Evolutionary conservation across 2,113 vertebrate species (phyloP), one percentile per base, ranked within the genome.

Genomic region (Pionites leucogaster): DNA sequence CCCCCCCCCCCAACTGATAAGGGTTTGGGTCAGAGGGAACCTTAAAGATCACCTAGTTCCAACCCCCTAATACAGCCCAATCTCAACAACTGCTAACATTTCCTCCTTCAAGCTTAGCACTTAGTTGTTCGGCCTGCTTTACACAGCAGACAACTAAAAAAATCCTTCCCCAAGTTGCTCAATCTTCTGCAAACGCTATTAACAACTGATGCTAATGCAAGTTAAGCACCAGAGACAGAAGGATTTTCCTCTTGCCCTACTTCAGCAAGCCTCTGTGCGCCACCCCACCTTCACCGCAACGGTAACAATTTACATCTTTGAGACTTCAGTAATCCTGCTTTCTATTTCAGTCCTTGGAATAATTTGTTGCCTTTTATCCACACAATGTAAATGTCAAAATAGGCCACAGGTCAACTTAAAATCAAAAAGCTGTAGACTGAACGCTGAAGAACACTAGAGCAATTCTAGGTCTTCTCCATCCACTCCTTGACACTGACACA

Each of bases 271-370:
- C 37, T 23, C 31, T 23, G 13, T 11, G 47, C 5, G 28, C 67
- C 75, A 72, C 57, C 13, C 46, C 42, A 49, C 13, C 17, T 70
- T 67, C 42, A 42, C 35, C 62, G 33, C 63, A 10, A 18, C 0
- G 5, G 53, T 57, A 68, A 50, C 44, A 71, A 80, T 39, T 63
- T 20, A 62, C 67, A 47, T 6, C 4, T 4, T 4, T 9, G 17
- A 24, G 31, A 33, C 63, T 57, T 68, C 91, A 80, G 65, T 91
- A 87, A 96, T 82, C 92, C 77, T 55, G 77, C 81, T 64, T 63
- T 82, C 95, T 91, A 86, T 93, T 95, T 91, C 81, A 93, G 86
- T 17, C 57, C 86, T 52, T 31, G 27, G 77, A 82, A 92, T 87
- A 31, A 92, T 67, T 93, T 65, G 37, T 3, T 95, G 77, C 77